These are phyloP conservation scores for Samia ricini DNA, from an alignment of 1,140 invertebrate genomes.

Conservation along the genomic window DNA sequence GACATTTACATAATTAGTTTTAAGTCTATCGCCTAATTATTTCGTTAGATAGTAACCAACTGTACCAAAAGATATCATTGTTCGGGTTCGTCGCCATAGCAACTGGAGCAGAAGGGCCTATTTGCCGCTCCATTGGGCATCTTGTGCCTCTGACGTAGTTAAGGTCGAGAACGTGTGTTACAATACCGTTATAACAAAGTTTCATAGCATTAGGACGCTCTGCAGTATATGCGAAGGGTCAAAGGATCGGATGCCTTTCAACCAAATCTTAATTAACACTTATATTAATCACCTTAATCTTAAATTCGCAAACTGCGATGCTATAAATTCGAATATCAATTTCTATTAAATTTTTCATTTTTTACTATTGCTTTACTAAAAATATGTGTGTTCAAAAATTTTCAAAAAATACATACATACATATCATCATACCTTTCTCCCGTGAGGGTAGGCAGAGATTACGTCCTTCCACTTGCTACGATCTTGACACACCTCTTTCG, in stretches of 20 bases:
- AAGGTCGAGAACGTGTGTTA: constrained; percentile 28
- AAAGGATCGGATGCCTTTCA: constrained; percentile 7
- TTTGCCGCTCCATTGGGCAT: constrained; percentile 62
- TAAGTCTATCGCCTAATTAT: background rate
- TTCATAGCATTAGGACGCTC: constrained; percentile 12
- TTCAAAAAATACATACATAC: too few species aligned
- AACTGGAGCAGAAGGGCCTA: constrained; percentile 65
- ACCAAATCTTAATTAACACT: background rate
- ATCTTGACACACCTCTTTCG: too few species aligned
- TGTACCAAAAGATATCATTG: constrained; percentile 35
- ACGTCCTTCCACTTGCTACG: too few species aligned
- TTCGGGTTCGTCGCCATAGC: constrained; percentile 39
- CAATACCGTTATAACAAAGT: constrained; percentile 30
- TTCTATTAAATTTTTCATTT: too few species aligned
- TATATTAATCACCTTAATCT: background rate
- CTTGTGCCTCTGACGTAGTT: constrained; percentile 55
- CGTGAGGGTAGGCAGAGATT: too few species aligned
- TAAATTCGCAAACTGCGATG: too few species aligned
- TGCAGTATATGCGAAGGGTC: constrained; percentile 3
- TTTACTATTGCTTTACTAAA: too few species aligned
- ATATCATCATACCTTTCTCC: too few species aligned
- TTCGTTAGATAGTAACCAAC: background rate
- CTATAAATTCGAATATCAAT: too few species aligned
- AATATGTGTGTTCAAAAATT: too few species aligned
- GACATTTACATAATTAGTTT: too few species aligned